Percentiles rank a stretch among this genome's conserved stretches.
Conservation (phyloP, 2,113 vertebrate genomes). For the Takifugu bimaculatus region DNA sequence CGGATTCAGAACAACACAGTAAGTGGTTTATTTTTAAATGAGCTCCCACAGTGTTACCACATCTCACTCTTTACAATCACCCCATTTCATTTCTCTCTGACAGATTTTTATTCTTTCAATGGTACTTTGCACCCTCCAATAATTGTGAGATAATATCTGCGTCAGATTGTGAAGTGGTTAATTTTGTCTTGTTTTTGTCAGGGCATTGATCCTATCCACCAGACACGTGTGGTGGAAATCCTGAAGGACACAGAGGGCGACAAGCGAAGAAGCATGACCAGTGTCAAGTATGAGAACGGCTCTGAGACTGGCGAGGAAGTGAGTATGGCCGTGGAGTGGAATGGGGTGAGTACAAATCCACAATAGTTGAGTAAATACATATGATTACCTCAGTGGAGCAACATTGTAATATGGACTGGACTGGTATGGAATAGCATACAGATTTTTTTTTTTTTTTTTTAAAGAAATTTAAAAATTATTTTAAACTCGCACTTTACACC, state of each 20-base stretch:
- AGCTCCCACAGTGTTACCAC: constrained; percentile 31
- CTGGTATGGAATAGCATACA: constrained; percentile 29
- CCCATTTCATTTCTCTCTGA: neutral
- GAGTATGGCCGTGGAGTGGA: constrained; percentile 97
- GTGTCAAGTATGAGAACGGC: constrained; percentile 90
- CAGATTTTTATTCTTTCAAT: constrained; percentile 20
- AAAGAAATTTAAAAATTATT: too few relatives aligned
- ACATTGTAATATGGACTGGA: too few relatives aligned
- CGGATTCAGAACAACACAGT: constrained; percentile 80
- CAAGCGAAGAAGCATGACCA: constrained; percentile 80
- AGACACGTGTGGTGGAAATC: constrained; percentile 94
- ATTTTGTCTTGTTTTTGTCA: constrained; percentile 50
- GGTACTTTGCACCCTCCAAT: constrained; percentile 11
- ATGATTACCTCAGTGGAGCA: constrained; percentile 34
- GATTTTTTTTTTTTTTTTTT: too few relatives aligned
- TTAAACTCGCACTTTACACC: neutral
- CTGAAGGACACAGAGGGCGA: constrained; percentile 89
- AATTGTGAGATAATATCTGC: neutral
- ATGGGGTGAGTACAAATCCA: constrained; percentile 96
- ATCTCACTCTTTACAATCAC: constrained; percentile 42
- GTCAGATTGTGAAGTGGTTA: neutral
- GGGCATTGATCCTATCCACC: constrained; percentile 92
- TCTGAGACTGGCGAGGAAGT: constrained; percentile 93
- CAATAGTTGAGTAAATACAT: constrained; percentile 36
- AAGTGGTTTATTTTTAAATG: constrained; percentile 66